Conservation (phyloP, 2,113 vertebrate genomes). For the Tor tambroides region DNA sequence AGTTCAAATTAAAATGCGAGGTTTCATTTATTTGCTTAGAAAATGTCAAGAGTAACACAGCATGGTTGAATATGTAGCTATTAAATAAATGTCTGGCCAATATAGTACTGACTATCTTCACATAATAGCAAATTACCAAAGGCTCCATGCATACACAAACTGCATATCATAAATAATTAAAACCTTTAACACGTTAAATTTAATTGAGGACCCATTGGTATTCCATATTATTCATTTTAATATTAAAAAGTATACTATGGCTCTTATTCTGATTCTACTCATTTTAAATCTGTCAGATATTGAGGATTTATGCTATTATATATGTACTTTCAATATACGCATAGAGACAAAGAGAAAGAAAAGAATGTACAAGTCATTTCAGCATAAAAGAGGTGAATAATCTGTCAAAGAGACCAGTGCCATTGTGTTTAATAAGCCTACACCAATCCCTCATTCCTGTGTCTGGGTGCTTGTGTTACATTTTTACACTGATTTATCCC, state of each 20-base stretch:
- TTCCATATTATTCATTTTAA: neutral
- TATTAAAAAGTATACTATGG: neutral
- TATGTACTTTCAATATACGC: neutral
- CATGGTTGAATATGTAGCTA: neutral
- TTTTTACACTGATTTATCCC: conserved; percentile 21
- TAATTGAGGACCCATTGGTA: neutral
- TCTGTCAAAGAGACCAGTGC: neutral
- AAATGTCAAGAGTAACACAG: neutral
- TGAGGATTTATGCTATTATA: conserved; percentile 8
- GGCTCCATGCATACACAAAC: neutral
- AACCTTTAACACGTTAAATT: neutral
- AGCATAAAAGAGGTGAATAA: conserved; percentile 24
- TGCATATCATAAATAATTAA: neutral
- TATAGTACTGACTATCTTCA: neutral
- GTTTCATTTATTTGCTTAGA: neutral
- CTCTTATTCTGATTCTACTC: neutral
- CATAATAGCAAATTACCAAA: neutral
- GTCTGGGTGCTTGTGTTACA: neutral
- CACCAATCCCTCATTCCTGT: neutral
- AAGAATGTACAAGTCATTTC: neutral
- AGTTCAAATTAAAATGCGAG: neutral
- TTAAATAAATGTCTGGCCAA: neutral
- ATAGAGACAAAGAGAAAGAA: neutral
- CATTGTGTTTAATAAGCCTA: neutral
- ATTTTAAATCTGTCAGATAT: neutral